Evolutionary conservation across 2,797 vertebrate species (phyloP).

Genomic region (Fringilla coelebs): DNA sequence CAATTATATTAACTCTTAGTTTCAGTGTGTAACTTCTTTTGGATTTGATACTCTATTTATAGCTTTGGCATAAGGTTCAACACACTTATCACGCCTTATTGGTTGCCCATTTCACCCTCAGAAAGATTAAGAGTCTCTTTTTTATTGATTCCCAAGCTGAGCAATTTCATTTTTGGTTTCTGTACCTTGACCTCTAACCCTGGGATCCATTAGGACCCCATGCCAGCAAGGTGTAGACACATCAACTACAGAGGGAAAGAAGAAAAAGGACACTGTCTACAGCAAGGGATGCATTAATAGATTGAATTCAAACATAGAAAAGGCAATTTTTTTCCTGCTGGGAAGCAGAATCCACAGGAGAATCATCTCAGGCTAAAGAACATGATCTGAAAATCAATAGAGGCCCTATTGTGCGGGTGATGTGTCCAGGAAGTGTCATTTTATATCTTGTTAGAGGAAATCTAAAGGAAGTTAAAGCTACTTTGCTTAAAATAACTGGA

Average conservation of each 20-base stretch:
- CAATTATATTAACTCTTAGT: background rate
- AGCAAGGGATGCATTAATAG: conserved; percentile 76
- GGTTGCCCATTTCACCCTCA: conserved; percentile 57
- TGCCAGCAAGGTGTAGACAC: conserved; percentile 71
- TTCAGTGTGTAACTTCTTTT: background rate
- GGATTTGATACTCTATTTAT: conserved; percentile 30
- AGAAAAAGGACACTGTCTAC: conserved; percentile 77
- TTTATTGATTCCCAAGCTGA: conserved; percentile 69
- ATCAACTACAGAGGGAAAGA: conserved; percentile 73
- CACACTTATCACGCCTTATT: conserved; percentile 48
- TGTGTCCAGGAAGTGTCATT: conserved; percentile 81
- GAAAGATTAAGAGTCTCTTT: conserved; percentile 51
- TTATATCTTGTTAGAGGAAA: conserved; percentile 75
- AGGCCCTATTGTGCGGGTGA: conserved; percentile 72
- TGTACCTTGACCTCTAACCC: conserved; percentile 70
- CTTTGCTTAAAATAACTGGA: conserved; percentile 77
- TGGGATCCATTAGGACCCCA: conserved; percentile 74
- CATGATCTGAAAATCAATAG: conserved; percentile 84
- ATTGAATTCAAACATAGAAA: conserved; percentile 78
- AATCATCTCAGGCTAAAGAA: conserved; percentile 75
- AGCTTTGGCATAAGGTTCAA: conserved; percentile 37
- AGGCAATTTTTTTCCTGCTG: conserved; percentile 79
- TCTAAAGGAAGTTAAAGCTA: conserved; percentile 75
- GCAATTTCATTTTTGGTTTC: conserved; percentile 68
- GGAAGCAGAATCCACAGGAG: conserved; percentile 77